These are phyloP conservation scores for Sturnira hondurensis DNA, from an alignment of 2,113 vertebrate genomes.

Conservation along the genomic window DNA sequence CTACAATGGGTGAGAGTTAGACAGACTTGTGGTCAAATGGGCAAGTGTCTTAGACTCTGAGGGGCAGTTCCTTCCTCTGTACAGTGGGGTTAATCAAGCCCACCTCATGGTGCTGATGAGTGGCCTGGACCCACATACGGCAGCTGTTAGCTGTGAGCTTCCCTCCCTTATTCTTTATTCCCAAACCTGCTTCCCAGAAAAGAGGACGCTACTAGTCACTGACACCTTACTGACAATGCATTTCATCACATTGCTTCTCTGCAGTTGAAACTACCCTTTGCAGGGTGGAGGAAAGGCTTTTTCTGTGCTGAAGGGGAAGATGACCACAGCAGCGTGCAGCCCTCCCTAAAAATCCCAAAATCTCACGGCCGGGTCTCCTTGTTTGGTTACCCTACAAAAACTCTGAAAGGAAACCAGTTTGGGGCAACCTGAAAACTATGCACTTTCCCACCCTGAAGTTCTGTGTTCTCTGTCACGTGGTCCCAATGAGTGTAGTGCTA, in stretches of 20 bases:
- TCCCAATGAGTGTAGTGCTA: background rate
- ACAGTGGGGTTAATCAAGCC: background rate
- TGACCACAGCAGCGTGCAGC: background rate
- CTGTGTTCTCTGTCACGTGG: background rate
- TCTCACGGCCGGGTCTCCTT: background rate
- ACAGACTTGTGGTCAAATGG: background rate
- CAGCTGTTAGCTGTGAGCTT: background rate
- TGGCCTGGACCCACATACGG: fast-evolving
- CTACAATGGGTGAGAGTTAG: background rate
- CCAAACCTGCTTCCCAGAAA: background rate
- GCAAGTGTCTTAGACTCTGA: background rate
- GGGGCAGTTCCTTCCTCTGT: background rate
- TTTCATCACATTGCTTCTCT: background rate
- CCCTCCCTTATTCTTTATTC: background rate
- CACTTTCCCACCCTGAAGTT: background rate
- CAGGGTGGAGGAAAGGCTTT: background rate
- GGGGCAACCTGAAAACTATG: background rate
- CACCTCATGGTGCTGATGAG: too few relatives aligned
- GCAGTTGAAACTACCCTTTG: background rate
- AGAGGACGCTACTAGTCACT: background rate
- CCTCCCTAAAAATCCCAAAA: background rate
- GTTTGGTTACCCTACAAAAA: background rate
- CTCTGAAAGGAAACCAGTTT: background rate
- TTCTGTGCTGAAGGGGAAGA: background rate
- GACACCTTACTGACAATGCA: background rate